A percentile compares a stretch with the other conserved stretches of the same genome.
Evolutionary conservation across 1,140 invertebrate species (phyloP).

Genomic region (Sitobion miscanthi): DNA sequence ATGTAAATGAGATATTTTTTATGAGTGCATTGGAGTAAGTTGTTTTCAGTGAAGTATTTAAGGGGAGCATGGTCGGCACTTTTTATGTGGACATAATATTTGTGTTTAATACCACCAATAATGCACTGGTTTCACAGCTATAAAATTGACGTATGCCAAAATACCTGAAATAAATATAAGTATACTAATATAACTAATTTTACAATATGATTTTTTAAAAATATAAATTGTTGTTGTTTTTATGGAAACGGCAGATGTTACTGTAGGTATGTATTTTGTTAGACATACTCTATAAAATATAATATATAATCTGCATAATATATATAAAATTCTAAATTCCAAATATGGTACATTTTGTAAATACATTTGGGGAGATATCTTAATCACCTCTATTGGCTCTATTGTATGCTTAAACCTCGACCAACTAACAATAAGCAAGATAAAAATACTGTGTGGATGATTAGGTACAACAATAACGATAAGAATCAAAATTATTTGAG

Average conservation of each 20-base stretch:
- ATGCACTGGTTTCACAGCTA: background rate
- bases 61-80: background rate
- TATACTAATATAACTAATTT: background rate
- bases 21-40: background rate
- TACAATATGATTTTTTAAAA: background rate
- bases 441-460: conserved; percentile 13
- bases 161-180: background rate
- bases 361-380: background rate
- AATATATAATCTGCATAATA: no score
- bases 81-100: background rate
- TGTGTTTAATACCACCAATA: background rate
- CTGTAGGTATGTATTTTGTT: background rate
- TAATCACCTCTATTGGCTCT: no score
- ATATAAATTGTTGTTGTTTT: background rate
- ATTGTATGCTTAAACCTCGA: conserved; percentile 9
- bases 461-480: conserved; percentile 10
- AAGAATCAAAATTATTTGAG: conserved; percentile 18
- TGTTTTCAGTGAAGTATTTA: background rate
- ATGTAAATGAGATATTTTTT: conserved; percentile 4
- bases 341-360: background rate
- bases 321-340: background rate
- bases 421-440: conserved; percentile 31
- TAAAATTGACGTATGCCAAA: background rate
- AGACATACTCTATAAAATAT: background rate
- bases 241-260: background rate